Percentiles rank a stretch among this genome's conserved stretches.
Evolutionary conservation across 2,113 vertebrate species (phyloP).

Genomic region (Sphaerodactylus townsendi): DNA sequence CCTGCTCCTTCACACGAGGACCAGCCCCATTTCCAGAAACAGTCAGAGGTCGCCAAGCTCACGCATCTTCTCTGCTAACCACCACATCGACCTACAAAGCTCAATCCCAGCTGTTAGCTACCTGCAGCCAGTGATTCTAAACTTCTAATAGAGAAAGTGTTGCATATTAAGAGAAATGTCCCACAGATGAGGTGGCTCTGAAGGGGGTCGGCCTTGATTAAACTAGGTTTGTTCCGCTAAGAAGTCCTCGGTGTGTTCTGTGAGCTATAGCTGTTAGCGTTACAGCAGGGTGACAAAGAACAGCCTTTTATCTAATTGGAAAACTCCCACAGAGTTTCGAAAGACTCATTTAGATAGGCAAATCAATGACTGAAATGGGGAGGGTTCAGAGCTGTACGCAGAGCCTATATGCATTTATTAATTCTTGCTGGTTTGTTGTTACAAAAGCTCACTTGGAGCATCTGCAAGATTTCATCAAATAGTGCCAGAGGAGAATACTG

Average conservation of each 20-base stretch:
- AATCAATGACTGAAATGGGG: constrained; percentile 77
- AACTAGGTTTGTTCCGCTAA: constrained; percentile 66
- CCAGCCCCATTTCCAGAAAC: accelerated
- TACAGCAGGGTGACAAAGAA: constrained; percentile 71
- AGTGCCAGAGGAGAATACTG: background rate
- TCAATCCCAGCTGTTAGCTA: accelerated
- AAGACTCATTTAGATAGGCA: constrained; percentile 74
- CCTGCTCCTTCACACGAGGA: accelerated
- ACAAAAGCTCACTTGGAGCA: background rate
- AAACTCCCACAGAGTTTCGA: constrained; percentile 76
- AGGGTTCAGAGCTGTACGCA: constrained; percentile 26
- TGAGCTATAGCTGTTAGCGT: constrained; percentile 64
- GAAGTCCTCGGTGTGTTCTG: constrained; percentile 56
- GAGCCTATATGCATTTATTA: constrained; percentile 56
- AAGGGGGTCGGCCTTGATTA: constrained; percentile 68
- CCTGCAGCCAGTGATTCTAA: constrained; percentile 31
- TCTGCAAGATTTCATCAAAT: constrained; percentile 4
- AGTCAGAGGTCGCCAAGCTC: background rate
- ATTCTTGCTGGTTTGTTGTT: constrained; percentile 46
- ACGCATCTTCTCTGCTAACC: constrained; percentile 26
- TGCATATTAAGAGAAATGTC: constrained; percentile 47
- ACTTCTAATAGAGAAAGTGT: constrained; percentile 26
- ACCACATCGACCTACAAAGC: background rate
- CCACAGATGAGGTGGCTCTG: constrained; percentile 42
- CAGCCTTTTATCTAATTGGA: constrained; percentile 83